Conservation (phyloP, 2,113 vertebrate genomes). For the Cricetomys ansorgei region DNA sequence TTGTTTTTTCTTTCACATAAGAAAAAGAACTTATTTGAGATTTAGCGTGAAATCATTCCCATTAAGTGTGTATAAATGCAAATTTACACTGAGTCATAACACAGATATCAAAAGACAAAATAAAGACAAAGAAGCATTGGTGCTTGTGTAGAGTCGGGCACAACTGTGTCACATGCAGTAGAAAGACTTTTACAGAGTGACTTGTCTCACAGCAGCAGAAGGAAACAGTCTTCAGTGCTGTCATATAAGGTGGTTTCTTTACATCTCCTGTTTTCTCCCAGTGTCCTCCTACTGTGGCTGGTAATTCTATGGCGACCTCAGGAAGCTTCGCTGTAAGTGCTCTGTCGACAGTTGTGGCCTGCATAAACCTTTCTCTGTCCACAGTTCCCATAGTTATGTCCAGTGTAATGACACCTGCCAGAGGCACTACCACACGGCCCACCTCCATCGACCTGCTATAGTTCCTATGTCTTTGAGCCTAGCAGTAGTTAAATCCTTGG, state of each 20-base stretch:
- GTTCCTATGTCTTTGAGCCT: slow-evolving; percentile 93
- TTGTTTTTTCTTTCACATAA: neutral
- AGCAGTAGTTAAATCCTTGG: slow-evolving; percentile 92
- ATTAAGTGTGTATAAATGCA: slow-evolving; percentile 89
- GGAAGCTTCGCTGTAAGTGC: slow-evolving; percentile 92
- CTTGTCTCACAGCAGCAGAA: slow-evolving; percentile 85
- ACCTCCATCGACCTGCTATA: slow-evolving; percentile 90
- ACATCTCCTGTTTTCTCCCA: slow-evolving; percentile 83
- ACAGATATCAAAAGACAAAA: slow-evolving; percentile 87
- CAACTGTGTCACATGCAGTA: slow-evolving; percentile 85
- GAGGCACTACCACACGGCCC: slow-evolving; percentile 92
- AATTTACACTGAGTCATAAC: slow-evolving; percentile 87
- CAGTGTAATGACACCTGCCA: slow-evolving; percentile 92
- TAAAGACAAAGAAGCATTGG: slow-evolving; percentile 88
- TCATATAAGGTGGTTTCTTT: slow-evolving; percentile 84
- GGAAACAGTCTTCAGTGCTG: slow-evolving; percentile 80
- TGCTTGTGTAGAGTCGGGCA: slow-evolving; percentile 93
- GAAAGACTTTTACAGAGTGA: slow-evolving; percentile 90
- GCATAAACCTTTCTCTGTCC: slow-evolving; percentile 91
- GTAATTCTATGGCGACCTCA: slow-evolving; percentile 92
- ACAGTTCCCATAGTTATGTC: slow-evolving; percentile 92
- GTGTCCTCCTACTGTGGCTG: slow-evolving; percentile 90
- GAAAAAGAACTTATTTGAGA: slow-evolving; percentile 89
- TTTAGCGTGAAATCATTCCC: slow-evolving; percentile 89
- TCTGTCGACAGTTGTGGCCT: slow-evolving; percentile 93